phyloP scores from a whole-genome alignment of 2,797 vertebrate species.

The Rhincodon typus region DNA sequence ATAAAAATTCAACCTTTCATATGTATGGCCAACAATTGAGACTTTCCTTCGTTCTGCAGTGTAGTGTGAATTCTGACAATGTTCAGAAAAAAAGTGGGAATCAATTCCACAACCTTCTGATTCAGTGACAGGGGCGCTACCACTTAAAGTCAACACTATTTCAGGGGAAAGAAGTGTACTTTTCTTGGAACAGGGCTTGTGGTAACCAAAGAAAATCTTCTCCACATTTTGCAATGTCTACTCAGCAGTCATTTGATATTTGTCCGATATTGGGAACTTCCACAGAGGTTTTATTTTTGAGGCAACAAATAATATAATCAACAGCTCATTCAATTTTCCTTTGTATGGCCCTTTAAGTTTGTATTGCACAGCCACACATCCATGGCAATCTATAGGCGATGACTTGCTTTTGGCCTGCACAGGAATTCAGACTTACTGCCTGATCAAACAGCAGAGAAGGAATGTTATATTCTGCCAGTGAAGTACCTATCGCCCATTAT shows the following conservation, averaged over 20 bases:
- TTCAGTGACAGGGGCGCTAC: too few relatives aligned
- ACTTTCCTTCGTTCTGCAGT: neutral
- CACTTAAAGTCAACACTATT: neutral
- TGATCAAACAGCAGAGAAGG: too few relatives aligned
- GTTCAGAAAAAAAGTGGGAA: neutral
- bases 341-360: too few relatives aligned
- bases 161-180: neutral
- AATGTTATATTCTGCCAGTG: too few relatives aligned
- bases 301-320: neutral
- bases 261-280: too few relatives aligned
- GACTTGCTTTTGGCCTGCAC: too few relatives aligned
- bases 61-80: neutral
- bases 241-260: neutral
- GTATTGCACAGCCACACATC: too few relatives aligned
- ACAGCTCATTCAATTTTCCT: too few relatives aligned
- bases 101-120: neutral
- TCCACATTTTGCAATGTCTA: neutral
- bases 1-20: neutral
- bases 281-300: neutral
- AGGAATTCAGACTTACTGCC: too few relatives aligned
- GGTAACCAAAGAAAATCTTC: neutral
- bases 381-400: too few relatives aligned
- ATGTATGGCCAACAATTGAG: neutral
- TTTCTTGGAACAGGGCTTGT: neutral
- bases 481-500: neutral